phyloP scores from a whole-genome alignment of 2,888 invertebrate genomes.

The Linhomoeus sp. region DNA sequence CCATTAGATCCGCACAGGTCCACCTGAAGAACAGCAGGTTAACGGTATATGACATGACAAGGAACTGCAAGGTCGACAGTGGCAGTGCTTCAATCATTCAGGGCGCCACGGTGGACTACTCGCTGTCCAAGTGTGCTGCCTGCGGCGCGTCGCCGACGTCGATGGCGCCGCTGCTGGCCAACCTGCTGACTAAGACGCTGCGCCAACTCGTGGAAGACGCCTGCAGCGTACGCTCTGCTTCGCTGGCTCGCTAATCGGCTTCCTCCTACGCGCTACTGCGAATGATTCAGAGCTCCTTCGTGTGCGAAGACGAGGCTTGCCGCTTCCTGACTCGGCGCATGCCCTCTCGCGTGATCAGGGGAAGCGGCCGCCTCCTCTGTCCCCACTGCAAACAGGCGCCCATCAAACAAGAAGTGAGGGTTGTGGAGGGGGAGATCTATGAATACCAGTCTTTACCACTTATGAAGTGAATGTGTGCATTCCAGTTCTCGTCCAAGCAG shows the following conservation, averaged over 20 bases:
- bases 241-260: too few relatives aligned
- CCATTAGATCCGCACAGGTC: too few relatives aligned
- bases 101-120: background rate
- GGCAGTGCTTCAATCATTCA: too few relatives aligned
- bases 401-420: background rate
- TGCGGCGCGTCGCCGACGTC: constrained; percentile 47
- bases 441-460: background rate
- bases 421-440: too few relatives aligned
- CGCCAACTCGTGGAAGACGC: constrained; percentile 48
- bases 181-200: constrained; percentile 48
- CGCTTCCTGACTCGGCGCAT: constrained; percentile 18
- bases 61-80: too few relatives aligned
- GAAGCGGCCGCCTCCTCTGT: constrained; percentile 24
- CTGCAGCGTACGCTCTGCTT: constrained; percentile 41
- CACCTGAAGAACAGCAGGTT: too few relatives aligned
- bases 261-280: too few relatives aligned
- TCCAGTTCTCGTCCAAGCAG: constrained; percentile 1
- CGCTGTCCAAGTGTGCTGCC: constrained; percentile 39
- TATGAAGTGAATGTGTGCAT: background rate
- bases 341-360: constrained; percentile 20
- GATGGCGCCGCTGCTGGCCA: constrained; percentile 47
- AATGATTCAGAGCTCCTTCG: constrained; percentile 28
- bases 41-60: background rate
- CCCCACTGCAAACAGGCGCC: constrained; percentile 13
- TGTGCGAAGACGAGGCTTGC: constrained; percentile 29